Evolutionary conservation across 2,113 vertebrate species (phyloP), one percentile per base, ranked within the genome.

Genomic region (Myrmecobius fasciatus): DNA sequence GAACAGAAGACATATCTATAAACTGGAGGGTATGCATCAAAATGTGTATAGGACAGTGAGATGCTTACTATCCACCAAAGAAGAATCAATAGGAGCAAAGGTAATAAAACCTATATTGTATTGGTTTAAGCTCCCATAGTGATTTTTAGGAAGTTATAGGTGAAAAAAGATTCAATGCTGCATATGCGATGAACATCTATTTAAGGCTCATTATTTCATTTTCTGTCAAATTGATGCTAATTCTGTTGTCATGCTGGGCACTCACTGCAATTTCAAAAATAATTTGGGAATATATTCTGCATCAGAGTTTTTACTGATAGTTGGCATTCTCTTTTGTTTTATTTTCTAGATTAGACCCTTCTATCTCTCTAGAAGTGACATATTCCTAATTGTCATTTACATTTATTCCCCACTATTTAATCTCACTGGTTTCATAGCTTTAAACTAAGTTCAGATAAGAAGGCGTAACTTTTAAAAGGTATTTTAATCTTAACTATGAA

Each of bases 171-270:
- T 60, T 52, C 60, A 60, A 90, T 89, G 46, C 91, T 89, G 91
- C 43, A 47, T 52, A 94, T 75, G 88, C 46, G 0, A 0, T n/a
- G 51, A 97, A 91, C 25, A 89, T 90, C 94, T 96, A 97, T 90
- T 94, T 92, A 96, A 28, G 51, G 90, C 75, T 43, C 14, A 5
- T 95, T 95, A 91, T 96, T 98, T 96, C 92, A 88, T 56, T 95
- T 96, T 92, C 95, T 96, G 54, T 54, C 94, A 96, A 52, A 92
- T 83, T 96, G 93, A 67, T 6, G 0, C 7, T 75, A 89, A 94
- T 96, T 95, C 96, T 94, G 75, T 95, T 36, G 89, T 47, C 94
- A n/a, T 48, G 36, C 92, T 0, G 3, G 91, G 46, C 75, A 92
- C 92, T 89, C 88, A 91, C 89, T 51, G 0, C 83, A 56, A 25